Evolutionary conservation across 2,888 invertebrate genomes (phyloP).

Genomic region (Caenorhabditis macrosperma): DNA sequence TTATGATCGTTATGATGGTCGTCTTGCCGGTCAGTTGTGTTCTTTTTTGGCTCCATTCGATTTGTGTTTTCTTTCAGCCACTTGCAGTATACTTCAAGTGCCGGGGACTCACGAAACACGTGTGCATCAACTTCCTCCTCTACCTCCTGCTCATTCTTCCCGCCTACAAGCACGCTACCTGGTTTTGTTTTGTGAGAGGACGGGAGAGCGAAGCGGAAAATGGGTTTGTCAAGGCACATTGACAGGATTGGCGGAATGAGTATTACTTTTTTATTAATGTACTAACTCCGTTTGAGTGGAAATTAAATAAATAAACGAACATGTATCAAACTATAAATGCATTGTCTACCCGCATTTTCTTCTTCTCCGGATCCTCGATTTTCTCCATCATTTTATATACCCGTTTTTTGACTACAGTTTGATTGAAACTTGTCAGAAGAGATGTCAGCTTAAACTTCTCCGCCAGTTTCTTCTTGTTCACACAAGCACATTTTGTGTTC

Average conservation of each 20-base stretch:
- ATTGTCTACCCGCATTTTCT: background rate
- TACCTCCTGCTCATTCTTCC: slow-evolving; percentile 48
- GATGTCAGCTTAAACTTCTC: slow-evolving; percentile 11
- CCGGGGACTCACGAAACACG: slow-evolving; percentile 45
- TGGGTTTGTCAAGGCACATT: slow-evolving; percentile 29
- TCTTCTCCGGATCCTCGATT: background rate
- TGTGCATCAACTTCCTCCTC: slow-evolving; percentile 36
- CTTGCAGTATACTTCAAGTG: slow-evolving; percentile 50
- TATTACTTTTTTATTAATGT: background rate
- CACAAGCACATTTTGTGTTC: background rate
- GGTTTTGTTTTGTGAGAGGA: slow-evolving; percentile 49
- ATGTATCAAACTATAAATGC: background rate
- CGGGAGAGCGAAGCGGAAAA: slow-evolving; percentile 31
- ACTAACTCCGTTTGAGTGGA: too few relatives aligned
- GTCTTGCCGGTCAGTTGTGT: slow-evolving; percentile 41
- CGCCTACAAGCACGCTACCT: slow-evolving; percentile 49
- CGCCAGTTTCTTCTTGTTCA: slow-evolving; percentile 32
- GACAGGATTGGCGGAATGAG: background rate
- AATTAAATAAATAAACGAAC: background rate
- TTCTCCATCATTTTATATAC: slow-evolving; percentile 6
- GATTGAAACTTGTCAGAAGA: background rate
- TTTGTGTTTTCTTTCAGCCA: slow-evolving; percentile 43
- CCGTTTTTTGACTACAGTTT: background rate
- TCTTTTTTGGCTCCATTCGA: too few relatives aligned
- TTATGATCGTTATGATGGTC: slow-evolving; percentile 32